These are phyloP conservation scores for Catocala sponsa DNA, from an alignment of 2,888 invertebrate species.

Conservation along the genomic window DNA sequence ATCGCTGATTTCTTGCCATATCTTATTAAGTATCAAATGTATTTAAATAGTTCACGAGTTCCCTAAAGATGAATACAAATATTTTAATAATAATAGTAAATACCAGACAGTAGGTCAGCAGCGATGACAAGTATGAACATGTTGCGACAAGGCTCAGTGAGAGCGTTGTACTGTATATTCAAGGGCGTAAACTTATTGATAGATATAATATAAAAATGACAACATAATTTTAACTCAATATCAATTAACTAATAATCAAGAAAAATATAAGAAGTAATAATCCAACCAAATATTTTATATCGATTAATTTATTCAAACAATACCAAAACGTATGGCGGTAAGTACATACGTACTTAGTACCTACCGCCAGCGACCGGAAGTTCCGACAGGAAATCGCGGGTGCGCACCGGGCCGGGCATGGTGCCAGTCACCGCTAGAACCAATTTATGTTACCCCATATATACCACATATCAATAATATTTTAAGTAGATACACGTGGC, in stretches of 20 bases:
- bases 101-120: slow-evolving; percentile 32
- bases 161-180: slow-evolving; percentile 44
- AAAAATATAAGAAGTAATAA: background rate
- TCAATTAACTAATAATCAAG: background rate
- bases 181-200: slow-evolving; percentile 37
- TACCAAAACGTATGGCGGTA: slow-evolving; percentile 27
- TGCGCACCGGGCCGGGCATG: slow-evolving; percentile 47
- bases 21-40: too few species aligned
- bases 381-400: slow-evolving; percentile 60
- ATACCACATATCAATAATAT: slow-evolving; percentile 27
- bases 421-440: slow-evolving; percentile 57
- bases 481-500: slow-evolving; percentile 17
- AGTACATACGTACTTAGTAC: slow-evolving; percentile 19
- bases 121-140: slow-evolving; percentile 51
- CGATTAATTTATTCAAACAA: slow-evolving; percentile 29
- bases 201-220: background rate
- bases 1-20: too few species aligned
- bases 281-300: slow-evolving; percentile 10
- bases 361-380: slow-evolving; percentile 55
- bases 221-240: too few species aligned
- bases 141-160: slow-evolving; percentile 53
- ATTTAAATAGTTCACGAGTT: background rate
- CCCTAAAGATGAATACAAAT: background rate
- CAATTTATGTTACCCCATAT: slow-evolving; percentile 39
- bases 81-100: slow-evolving; percentile 21